Percentiles rank a stretch among this genome's conserved stretches.
These are phyloP conservation scores for Poeciliopsis prolifica DNA, from an alignment of 2,113 vertebrate genomes.

Conservation along the genomic window DNA sequence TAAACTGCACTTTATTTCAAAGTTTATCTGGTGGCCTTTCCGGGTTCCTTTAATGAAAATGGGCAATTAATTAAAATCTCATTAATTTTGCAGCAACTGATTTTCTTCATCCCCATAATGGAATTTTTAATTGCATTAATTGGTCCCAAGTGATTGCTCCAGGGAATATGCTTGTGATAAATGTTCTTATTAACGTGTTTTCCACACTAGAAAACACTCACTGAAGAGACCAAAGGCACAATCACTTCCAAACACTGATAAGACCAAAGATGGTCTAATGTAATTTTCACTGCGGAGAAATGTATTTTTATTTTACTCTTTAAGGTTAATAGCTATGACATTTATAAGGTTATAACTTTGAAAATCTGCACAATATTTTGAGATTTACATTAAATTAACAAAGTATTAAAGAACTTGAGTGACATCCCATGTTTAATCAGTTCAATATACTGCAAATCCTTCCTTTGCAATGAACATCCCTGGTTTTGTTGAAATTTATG, in stretches of 20 bases:
- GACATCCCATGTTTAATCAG: neutral
- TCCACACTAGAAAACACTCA: constrained; percentile 16
- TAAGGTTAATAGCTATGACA: neutral
- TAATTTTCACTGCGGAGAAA: constrained; percentile 3
- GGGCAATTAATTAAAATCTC: constrained; percentile 51
- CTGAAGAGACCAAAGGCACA: constrained; percentile 19
- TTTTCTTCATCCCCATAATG: constrained; percentile 32
- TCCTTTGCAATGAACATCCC: neutral
- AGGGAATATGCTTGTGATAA: constrained; percentile 19
- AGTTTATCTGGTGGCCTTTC: constrained; percentile 25
- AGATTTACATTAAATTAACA: too few species aligned
- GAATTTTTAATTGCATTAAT: constrained; percentile 57
- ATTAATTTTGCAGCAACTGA: constrained; percentile 29
- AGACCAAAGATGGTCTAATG: constrained; percentile 7
- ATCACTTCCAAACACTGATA: constrained; percentile 18
- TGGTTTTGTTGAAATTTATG: neutral
- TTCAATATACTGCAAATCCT: neutral
- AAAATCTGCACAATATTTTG: neutral
- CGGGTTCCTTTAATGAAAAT: constrained; percentile 29
- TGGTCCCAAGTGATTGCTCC: constrained; percentile 40
- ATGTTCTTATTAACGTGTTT: constrained; percentile 39
- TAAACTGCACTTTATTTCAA: constrained; percentile 14
- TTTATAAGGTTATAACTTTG: neutral
- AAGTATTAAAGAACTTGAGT: neutral
- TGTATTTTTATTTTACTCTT: neutral